Percentiles rank a stretch among this genome's conserved stretches.
phyloP scores from a whole-genome alignment of 2,113 vertebrate genomes.

The Daboia siamensis region DNA sequence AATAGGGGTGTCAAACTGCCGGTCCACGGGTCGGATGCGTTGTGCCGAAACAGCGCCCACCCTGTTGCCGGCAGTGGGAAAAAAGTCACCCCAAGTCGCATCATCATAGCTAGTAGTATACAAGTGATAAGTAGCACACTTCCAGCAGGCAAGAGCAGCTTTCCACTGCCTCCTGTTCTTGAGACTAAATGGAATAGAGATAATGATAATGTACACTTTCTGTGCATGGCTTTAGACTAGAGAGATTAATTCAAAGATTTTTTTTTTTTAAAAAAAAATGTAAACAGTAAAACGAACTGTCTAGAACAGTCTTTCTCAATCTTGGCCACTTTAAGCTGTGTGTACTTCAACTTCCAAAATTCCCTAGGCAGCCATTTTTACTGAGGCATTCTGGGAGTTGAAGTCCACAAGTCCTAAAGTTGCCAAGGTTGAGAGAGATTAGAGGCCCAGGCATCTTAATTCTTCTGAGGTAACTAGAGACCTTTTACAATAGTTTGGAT shows the following conservation, averaged over 20 bases:
- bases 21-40: too few species aligned
- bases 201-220: background rate
- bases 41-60: too few species aligned
- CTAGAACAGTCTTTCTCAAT: background rate
- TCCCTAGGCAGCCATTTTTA: background rate
- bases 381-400: background rate
- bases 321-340: background rate
- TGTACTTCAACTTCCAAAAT: background rate
- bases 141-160: background rate
- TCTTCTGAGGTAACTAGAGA: background rate
- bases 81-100: too few species aligned
- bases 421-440: background rate
- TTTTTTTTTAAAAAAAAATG: too few species aligned
- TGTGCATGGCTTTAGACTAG: background rate
- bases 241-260: background rate
- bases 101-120: background rate
- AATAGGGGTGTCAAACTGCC: too few species aligned
- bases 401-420: background rate
- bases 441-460: background rate
- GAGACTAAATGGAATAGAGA: background rate
- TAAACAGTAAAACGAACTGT: background rate
- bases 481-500: background rate
- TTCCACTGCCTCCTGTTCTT: background rate
- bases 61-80: too few species aligned
- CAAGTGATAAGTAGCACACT: background rate